Percentiles rank a stretch among this genome's conserved stretches.
phyloP scores from a whole-genome alignment of 1,140 invertebrate genomes.

The Pseudomyrmex dendroicus region DNA sequence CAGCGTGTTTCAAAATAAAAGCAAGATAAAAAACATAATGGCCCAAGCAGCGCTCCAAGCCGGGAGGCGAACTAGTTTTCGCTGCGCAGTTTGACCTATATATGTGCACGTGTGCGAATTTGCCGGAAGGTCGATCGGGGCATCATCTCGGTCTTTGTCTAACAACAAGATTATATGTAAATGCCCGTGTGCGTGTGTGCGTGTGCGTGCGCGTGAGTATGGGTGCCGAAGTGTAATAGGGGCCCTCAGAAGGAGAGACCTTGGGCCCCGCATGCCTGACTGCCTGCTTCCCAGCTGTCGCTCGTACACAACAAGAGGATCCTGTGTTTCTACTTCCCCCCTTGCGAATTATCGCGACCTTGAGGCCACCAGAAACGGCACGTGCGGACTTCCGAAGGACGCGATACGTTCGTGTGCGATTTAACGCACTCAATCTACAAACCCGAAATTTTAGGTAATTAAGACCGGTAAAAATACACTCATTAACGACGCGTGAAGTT shows the following conservation, averaged over 20 bases:
- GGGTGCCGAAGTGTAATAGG: slow-evolving; percentile 64
- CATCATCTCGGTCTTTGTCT: slow-evolving; percentile 54
- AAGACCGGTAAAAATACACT: too few species aligned
- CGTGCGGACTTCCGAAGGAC: slow-evolving; percentile 48
- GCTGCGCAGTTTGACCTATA: slow-evolving; percentile 76
- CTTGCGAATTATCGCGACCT: slow-evolving; percentile 78
- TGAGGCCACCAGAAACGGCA: slow-evolving; percentile 66
- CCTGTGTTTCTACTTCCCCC: slow-evolving; percentile 56
- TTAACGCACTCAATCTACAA: neutral
- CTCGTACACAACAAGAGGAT: slow-evolving; percentile 54
- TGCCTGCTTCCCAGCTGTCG: slow-evolving; percentile 72
- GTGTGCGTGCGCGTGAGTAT: slow-evolving; percentile 20
- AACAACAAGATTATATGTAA: slow-evolving; percentile 61
- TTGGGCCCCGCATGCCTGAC: slow-evolving; percentile 70
- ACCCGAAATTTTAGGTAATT: neutral
- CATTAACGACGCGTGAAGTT: neutral
- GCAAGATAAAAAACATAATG: slow-evolving; percentile 26
- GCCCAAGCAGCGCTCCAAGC: slow-evolving; percentile 38
- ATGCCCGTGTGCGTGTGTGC: slow-evolving; percentile 20
- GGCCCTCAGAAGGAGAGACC: slow-evolving; percentile 65
- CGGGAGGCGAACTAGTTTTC: slow-evolving; percentile 51
- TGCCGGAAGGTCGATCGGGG: slow-evolving; percentile 65
- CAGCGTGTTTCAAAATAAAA: slow-evolving; percentile 7
- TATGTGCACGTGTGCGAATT: slow-evolving; percentile 68
- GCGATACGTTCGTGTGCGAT: slow-evolving; percentile 23